Evolutionary conservation across 2,888 invertebrate species (phyloP).

Genomic region (Hymenopus coronatus): DNA sequence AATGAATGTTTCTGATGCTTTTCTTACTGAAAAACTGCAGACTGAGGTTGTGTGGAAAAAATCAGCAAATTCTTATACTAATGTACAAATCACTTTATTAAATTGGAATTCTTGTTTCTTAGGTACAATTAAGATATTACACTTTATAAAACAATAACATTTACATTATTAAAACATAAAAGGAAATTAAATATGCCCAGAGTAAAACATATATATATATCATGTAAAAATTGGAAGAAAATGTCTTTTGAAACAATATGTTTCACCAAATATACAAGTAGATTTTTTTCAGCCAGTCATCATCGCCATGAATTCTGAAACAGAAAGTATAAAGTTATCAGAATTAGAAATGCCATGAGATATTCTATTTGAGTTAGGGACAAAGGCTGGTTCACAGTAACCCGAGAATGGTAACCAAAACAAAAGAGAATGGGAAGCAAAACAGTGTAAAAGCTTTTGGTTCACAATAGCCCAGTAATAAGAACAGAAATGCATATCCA

Average conservation of each 20-base stretch:
- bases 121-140: neutral
- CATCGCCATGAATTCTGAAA: conserved; percentile 94
- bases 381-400: no score
- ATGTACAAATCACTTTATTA: neutral
- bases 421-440: no score
- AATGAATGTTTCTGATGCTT: no score
- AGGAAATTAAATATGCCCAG: neutral
- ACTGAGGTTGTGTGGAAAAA: neutral
- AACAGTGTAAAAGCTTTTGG: no score
- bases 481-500: no score
- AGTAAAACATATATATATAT: neutral
- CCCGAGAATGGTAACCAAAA: no score
- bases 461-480: no score
- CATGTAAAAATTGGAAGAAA: conserved; percentile 12
- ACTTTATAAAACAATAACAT: neutral
- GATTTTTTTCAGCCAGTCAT: conserved; percentile 67
- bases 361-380: no score
- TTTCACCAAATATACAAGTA: neutral
- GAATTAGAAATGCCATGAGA: neutral
- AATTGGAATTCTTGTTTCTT: neutral
- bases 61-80: neutral
- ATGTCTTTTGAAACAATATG: conserved; percentile 21
- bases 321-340: conserved; percentile 41
- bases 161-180: neutral
- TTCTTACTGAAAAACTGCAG: no score